Evolutionary conservation across 2,888 invertebrate species (phyloP), one percentile per base, ranked within the genome.

Genomic region (Conchocele bisecta): DNA sequence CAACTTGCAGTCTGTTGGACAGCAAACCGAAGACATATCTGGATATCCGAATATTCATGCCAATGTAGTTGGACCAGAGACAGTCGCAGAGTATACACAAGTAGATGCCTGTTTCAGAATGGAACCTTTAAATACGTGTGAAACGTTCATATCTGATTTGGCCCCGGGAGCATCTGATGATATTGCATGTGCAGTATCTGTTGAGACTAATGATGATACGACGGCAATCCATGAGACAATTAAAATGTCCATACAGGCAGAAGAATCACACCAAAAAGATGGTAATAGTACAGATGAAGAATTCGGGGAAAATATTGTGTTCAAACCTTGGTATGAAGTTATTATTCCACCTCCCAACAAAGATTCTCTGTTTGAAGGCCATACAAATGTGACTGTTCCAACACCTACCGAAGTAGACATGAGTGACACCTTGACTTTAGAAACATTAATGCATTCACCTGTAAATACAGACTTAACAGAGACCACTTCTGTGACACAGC

Each of bases 1-100:
- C 26, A 66, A 83, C 66, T 28, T 81, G 24, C 46, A 67, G 9
- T 73, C 73, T 20, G 60, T 79, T 29, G 80, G 73, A 39, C 61
- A 75, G 7, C 83, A 85, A 53, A 83, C 84, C 24, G 80, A 83
- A 48, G 57, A 64, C 11, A n/a, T 5, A 3, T 20, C 33, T 29
- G 58, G 29, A 20, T 39, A 37, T 13, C 24, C 37, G 31, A 37
- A 63, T 26, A 58, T 15, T 17, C 28, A 46, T 33, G 20, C 11
- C 13, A 31, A 26, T 22, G 13, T 29, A 29, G 35, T 29, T n/a
- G n/a, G 33, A 42, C 54, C 44, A 29, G 35, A 42, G 33, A 39
- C 26, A 5, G 33, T 24, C 44, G 35, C 50, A 42, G 71, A 61
- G 46, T 56, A 41, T 11, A 74, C 73, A 17, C 73, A 73, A 37